Evolutionary conservation across 2,797 vertebrate species (phyloP).

Genomic region (Sebastes vulpes): DNA sequence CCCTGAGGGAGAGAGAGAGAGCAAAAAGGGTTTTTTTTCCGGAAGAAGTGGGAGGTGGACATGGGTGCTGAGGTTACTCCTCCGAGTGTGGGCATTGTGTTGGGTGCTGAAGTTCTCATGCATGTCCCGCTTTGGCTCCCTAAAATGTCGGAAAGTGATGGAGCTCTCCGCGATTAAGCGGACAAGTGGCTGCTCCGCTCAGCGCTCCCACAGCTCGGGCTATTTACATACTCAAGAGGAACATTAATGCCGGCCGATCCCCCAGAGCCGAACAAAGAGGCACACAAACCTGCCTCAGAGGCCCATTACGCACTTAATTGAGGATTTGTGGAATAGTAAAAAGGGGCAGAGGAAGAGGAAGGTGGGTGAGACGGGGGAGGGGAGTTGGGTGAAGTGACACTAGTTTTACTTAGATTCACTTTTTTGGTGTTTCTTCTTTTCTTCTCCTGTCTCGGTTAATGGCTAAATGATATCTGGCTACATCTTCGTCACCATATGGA

Average conservation of each 20-base stretch:
- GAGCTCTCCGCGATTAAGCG: conserved; percentile 80
- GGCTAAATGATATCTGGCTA: background rate
- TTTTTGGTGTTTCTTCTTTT: background rate
- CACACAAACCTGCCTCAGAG: conserved; percentile 81
- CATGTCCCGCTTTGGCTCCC: conserved; percentile 68
- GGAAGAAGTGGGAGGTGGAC: conserved; percentile 74
- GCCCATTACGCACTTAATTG: conserved; percentile 80
- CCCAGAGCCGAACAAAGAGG: conserved; percentile 76
- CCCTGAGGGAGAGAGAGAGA: conserved; percentile 24
- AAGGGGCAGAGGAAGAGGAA: conserved; percentile 54
- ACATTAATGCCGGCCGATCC: conserved; percentile 78
- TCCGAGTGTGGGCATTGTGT: conserved; percentile 77
- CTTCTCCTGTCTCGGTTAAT: background rate
- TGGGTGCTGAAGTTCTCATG: conserved; percentile 79
- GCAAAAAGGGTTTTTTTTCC: conserved; percentile 45
- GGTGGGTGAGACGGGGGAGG: conserved; percentile 34
- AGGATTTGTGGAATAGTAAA: conserved; percentile 78
- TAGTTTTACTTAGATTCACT: conserved; percentile 1
- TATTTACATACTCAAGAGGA: conserved; percentile 85
- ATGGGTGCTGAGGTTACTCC: conserved; percentile 73
- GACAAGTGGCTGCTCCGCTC: conserved; percentile 81
- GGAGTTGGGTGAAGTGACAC: conserved; percentile 9
- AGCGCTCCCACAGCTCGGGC: conserved; percentile 82
- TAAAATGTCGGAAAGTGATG: conserved; percentile 81
- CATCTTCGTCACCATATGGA: conserved; percentile 37